Percentiles rank a stretch among this genome's conserved stretches.
Evolutionary conservation across 2,113 vertebrate genomes (phyloP).

Genomic region (Albula goreensis): DNA sequence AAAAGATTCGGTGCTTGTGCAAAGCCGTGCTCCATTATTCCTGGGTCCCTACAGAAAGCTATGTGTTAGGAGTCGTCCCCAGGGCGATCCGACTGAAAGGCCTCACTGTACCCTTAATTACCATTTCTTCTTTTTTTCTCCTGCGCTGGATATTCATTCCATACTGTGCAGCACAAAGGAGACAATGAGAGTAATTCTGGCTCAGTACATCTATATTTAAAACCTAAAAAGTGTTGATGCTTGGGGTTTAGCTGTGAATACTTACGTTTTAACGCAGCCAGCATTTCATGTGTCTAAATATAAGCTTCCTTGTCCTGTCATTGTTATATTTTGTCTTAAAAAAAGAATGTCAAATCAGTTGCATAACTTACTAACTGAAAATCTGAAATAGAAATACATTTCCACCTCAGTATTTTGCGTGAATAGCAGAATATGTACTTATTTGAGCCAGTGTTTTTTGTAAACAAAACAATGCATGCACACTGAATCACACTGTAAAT

Average conservation of each 20-base stretch:
- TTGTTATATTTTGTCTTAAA: not conserved
- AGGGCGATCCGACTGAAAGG: not conserved
- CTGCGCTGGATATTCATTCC: not conserved
- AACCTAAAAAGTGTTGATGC: not conserved
- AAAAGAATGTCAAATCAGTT: not conserved
- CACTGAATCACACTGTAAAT: not conserved
- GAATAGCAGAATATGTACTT: not conserved
- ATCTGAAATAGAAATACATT: not conserved
- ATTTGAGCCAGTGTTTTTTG: not conserved
- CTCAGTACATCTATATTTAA: not conserved
- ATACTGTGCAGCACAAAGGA: not conserved
- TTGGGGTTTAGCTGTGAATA: not conserved
- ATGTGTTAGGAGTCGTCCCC: not conserved
- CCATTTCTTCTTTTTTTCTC: not conserved
- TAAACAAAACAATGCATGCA: not conserved
- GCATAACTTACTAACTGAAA: not conserved
- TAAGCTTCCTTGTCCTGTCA: not conserved
- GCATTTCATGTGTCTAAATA: not conserved
- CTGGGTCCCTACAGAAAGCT: slow-evolving; percentile 3
- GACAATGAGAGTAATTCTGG: not conserved
- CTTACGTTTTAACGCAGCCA: not conserved
- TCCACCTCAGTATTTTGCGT: not conserved
- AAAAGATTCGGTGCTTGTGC: not conserved
- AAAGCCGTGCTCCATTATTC: not conserved
- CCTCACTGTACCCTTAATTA: slow-evolving; percentile 19